phyloP scores from a whole-genome alignment of 2,113 vertebrate genomes.

The Muntiacus muntjak region DNA sequence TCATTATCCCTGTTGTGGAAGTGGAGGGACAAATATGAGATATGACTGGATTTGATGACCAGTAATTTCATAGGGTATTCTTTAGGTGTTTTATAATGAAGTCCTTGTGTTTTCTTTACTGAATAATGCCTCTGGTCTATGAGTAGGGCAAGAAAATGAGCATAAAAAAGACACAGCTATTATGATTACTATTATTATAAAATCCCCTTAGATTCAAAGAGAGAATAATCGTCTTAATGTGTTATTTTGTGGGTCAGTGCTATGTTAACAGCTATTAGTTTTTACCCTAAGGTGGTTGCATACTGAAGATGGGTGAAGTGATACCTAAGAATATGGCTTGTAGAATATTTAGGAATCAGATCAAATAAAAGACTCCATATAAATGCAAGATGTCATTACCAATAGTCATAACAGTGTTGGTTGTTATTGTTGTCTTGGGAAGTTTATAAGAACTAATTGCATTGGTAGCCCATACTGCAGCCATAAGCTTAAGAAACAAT shows the following conservation, averaged over 20 bases:
- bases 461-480: constrained; percentile 28
- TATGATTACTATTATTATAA: constrained; percentile 28
- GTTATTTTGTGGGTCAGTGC: not conserved
- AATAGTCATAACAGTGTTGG: not conserved
- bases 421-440: constrained; percentile 31
- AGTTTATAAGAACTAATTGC: constrained; percentile 51
- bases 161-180: not conserved
- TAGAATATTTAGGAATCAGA: constrained; percentile 17
- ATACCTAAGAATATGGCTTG: not conserved
- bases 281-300: constrained; percentile 1
- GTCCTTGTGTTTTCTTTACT: not conserved
- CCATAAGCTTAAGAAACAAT: constrained; percentile 67
- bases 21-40: not conserved
- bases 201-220: constrained; percentile 4
- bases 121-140: not conserved
- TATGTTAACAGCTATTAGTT: constrained; percentile 2
- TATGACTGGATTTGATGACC: not conserved
- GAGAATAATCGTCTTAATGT: constrained; percentile 3
- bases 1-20: not conserved
- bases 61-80: not conserved
- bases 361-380: not conserved
- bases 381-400: not conserved
- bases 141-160: not conserved
- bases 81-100: not conserved
- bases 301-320: not conserved